Evolutionary conservation across 2,797 vertebrate genomes (phyloP), one percentile per base, ranked within the genome.

Genomic region (Sibirionetta formosa): DNA sequence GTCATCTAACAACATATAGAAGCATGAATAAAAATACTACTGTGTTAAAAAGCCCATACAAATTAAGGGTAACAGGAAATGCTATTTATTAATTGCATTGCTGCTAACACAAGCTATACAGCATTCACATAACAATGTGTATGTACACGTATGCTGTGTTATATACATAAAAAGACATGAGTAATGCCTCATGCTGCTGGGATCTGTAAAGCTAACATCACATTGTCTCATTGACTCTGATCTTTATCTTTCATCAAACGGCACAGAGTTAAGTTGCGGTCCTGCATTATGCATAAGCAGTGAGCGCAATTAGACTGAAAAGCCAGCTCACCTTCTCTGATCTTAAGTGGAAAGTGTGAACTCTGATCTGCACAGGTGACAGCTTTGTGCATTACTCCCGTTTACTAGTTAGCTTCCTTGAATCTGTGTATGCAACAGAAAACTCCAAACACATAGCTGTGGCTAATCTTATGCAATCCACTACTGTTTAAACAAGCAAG

Each of bases 211-310:
- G 83, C 40, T 27, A 93, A 40, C 66, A 94, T 75, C 82, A 78
- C 22, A 9, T 40, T 68, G 36, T 29, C 88, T 85, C 5, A 50
- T 24, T 92, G 75, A 70, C 36, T 26, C 70, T 68, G 75, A 90
- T 91, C 71, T 87, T 80, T 63, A 82, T 93, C 90, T 71, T 89
- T 80, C 81, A 87, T 93, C 91, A 87, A 77, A 82, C 4, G 46
- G 40, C 82, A 14, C 79, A 72, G 35, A 79, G 53, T 63, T 58
- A 88, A 86, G 57, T 68, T 93, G 84, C 82, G 65, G 75, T 78
- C 72, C 87, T 95, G 84, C 79, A 93, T 92, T 91, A 95, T 91
- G 75, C 85, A 91, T 89, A 91, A 95, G 78, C 4, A 83, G 50
- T 22, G 88, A 88, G 61, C 61, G 87, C 82, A 92, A 78, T 93